Base-by-base conservation (phyloP, 2,113 vertebrate species). In the Regulus satrapa region DNA sequence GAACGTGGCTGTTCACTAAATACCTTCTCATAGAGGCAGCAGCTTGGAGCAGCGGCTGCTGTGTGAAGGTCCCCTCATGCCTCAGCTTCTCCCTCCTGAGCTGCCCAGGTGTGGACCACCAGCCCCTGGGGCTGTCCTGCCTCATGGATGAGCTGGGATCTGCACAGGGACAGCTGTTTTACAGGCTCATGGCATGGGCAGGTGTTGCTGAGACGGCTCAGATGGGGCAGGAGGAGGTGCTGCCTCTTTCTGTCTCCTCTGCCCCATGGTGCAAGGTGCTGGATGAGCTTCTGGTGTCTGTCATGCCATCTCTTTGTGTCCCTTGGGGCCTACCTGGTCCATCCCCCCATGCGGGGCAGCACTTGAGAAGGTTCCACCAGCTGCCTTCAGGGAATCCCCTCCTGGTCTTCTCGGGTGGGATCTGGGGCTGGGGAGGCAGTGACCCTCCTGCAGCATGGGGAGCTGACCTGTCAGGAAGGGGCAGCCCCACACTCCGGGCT, bases 61-160 rank as follows among this genome's bases (percentile, higher is more conserved):
- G n/a, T n/a, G 0, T 24, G 23, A 0, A 0, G 17, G 31, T 67
- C 29, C 29, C 29, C 25, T 41, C 1, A 4, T 14, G 1, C 34
- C 4, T 13, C 77, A 38, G 38, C 28, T 41, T 77, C 25, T 40
- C 51, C 26, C 24, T 49, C 25, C 11, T 40, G 23, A 26, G 49
- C 68, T 64, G 46, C 29, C 12, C 5, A 2, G 3, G 12, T 2
- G 0, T 2, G 38, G 25, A 7, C 15, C 46, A 38, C 28, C 31
- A 12, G 48, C 10, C 64, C 38, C 21, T 0, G 0, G 19, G 18
- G 24, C 55, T 80, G 36, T 56, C 52, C 48, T 58, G 77, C 3
- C 45, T 26, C 49, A 1, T 26, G 1, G 14, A 9, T 46, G 36
- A 64, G 62, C 67, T 1, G 4, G 58, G 16, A 24, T 34, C 0